Base-by-base conservation (phyloP, 2,888 invertebrate species). In the Aplocera efformata region DNA sequence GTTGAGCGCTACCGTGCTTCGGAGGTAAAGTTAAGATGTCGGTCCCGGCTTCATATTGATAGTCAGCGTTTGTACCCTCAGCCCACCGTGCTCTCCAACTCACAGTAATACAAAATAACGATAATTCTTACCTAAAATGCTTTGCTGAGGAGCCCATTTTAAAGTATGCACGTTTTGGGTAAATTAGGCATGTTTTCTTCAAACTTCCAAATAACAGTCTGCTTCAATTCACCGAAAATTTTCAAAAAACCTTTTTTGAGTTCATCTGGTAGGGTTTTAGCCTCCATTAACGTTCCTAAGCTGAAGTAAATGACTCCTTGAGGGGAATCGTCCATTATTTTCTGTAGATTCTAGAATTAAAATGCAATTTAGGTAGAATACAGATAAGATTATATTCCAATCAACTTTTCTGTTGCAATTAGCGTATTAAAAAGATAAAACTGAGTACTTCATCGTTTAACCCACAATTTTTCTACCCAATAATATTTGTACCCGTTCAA, bases 131-230 rank as follows among this genome's bases (percentile, higher is more conserved):
- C 82, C 69, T 41, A 84, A 62, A 42, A 84, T 76, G 32, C 79
- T 79, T 8, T 60, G 67, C 32, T 83, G 81, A 8, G 81, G 80
- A 10, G 82, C 79, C 82, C 82, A 82, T 31, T 76, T 53, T 0
- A 79, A 39, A 20, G 78, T 62, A 23, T 76, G 75, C 0, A 84
- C 69, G 45, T 83, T 83, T 1, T 59, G 0, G 83, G 79, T 1
- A 72, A 30, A 33, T 72, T 61, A 1, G 54, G 38, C 6, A 79
- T 43, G 3, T 67, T 60, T 7, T 59, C 67, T 42, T 83, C 83
- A 24, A 73, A 77, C 43, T 83, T 83, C 83, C 83, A 84, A 10
- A 84, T 62, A 0, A 84, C 68, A 0, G 69, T 73, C 39, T 80
- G 71, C 30, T 81, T 72, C 1, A 83, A 50, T 36, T 64, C 57